Evolutionary conservation across 2,113 vertebrate genomes (phyloP).

Genomic region (Aptenodytes forsteri): DNA sequence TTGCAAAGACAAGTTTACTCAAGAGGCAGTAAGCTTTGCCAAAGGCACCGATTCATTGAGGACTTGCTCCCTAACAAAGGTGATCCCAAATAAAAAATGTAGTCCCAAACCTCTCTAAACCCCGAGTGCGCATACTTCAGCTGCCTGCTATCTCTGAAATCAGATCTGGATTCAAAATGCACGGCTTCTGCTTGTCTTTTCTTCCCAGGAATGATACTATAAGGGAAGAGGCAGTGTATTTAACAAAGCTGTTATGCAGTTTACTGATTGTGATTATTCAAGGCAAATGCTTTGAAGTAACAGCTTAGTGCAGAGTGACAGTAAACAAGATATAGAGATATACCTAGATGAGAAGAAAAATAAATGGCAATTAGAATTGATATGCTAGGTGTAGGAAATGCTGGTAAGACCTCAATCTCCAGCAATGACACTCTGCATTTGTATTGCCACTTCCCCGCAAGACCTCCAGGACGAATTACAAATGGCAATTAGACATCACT

Average conservation of each 20-base stretch:
- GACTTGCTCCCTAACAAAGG: not conserved
- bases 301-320: conserved; percentile 58
- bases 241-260: conserved; percentile 54
- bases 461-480: not conserved
- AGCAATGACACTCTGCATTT: not conserved
- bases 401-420: not conserved
- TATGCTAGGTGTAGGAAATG: not conserved
- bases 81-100: not conserved
- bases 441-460: not conserved
- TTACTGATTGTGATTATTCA: conserved; percentile 65
- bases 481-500: not conserved
- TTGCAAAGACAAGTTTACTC: not conserved
- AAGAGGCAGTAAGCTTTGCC: not conserved
- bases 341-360: conserved; percentile 58
- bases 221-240: conserved; percentile 31
- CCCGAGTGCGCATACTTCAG: not conserved
- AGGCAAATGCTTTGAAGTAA: conserved; percentile 66
- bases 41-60: not conserved
- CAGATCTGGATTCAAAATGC: conserved; percentile 27
- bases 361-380: conserved; percentile 66
- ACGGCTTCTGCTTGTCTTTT: conserved; percentile 7
- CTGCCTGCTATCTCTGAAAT: conserved; percentile 49
- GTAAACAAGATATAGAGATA: conserved; percentile 70
- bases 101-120: not conserved
- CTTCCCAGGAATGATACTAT: conserved; percentile 42